Percentiles rank a stretch among this genome's conserved stretches.
Evolutionary conservation across 1,140 invertebrate genomes (phyloP).

Genomic region (Riptortus pedestris): DNA sequence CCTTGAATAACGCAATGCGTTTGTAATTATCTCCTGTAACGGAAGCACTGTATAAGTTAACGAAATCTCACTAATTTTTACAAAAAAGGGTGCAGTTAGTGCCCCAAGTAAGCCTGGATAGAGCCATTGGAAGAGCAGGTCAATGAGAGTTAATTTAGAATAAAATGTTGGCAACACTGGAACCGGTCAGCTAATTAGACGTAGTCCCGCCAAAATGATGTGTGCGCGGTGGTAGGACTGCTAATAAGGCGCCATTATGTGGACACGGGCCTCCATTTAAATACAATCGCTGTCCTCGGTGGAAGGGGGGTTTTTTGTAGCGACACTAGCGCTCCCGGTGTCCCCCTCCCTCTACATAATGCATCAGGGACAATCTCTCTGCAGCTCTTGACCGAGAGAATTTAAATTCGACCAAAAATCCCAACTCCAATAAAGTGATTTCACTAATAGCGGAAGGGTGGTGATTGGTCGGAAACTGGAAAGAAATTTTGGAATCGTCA

Average conservation of each 20-base stretch:
- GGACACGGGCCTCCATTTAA: constrained; percentile 5
- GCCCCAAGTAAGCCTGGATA: too few relatives aligned
- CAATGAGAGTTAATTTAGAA: constrained; percentile 3
- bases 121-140: not conserved
- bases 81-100: too few relatives aligned
- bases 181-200: constrained; percentile 1
- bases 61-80: too few relatives aligned
- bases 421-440: too few relatives aligned
- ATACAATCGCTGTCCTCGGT: not conserved
- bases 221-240: constrained; percentile 1
- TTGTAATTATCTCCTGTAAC: too few relatives aligned
- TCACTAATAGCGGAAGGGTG: too few relatives aligned
- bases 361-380: too few relatives aligned
- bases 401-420: constrained; percentile 1
- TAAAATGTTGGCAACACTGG: not conserved
- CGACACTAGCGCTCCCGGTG: not conserved
- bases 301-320: not conserved
- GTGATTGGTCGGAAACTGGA: too few relatives aligned
- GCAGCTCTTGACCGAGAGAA: too few relatives aligned
- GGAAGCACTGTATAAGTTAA: too few relatives aligned
- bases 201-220: constrained; percentile 7
- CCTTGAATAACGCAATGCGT: too few relatives aligned
- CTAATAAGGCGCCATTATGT: constrained; percentile 7
- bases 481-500: too few relatives aligned
- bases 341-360: not conserved